Base-by-base conservation (phyloP, 2,797 vertebrate species). In the Mastacembelus armatus region DNA sequence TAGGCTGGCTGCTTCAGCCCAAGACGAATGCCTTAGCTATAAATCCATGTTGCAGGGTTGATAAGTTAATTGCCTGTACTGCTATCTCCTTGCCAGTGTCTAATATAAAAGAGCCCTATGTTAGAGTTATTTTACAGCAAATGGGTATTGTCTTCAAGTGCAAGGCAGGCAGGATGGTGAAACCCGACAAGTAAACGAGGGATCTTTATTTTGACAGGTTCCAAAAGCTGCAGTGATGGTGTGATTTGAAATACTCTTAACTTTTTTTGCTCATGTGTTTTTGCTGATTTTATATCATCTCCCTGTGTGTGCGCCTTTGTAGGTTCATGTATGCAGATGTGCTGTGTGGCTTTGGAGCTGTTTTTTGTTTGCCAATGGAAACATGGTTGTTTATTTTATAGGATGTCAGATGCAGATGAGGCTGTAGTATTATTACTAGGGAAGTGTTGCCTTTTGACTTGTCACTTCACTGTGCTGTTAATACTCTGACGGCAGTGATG, bases 51-150 rank as follows among this genome's bases (percentile, higher is more conserved):
- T 88, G 78, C 69, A 63, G 77, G 80, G 74, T 86, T 90, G 88
- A 91, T 90, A 88, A 90, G 88, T 92, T 91, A 91, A 92, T 92
- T 92, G 88, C 81, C 84, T 86, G 78, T 77, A 72, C 77, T 16
- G 59, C 88, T 89, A 83, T 90, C 88, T 87, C 67, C 60, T 74
- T 48, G 62, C 60, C 74, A 58, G 73, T 78, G 86, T 88, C 85
- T 86, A 66, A 81, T 88, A 86, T 83, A 76, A 83, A 84, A 79
- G 56, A 80, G 71, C 21, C 55, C 35, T 77, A 58, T 62, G 54
- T 71, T 57, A 83, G 81, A 88, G 77, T 88, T 90, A 87, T 90
- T 91, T 83, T 75, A 64, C 79, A 83, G 84, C 83, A 85, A 78
- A 85, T 75, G 39, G 75, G 64, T 70, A 60, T 82, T 83, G 80